Evolutionary conservation across 2,888 invertebrate species (phyloP).

Genomic region (Pseudococcus viburni): DNA sequence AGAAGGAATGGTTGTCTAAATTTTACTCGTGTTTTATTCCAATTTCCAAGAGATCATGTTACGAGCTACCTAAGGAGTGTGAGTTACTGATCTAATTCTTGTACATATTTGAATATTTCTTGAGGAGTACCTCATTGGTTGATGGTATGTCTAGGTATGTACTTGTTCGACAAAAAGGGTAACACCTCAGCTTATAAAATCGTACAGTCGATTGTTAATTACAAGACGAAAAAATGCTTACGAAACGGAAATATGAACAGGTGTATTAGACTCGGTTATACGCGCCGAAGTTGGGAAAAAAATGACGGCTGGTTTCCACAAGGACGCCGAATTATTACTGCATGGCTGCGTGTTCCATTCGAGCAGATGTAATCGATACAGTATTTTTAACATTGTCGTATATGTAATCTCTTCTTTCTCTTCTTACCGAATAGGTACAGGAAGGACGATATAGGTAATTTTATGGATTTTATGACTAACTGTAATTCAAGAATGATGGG

Average conservation of each 20-base stretch:
- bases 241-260: conserved; percentile 49
- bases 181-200: not conserved
- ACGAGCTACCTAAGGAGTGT: not conserved
- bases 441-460: not conserved
- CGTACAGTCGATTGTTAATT: not conserved
- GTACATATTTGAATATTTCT: not conserved
- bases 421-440: not conserved
- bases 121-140: not conserved
- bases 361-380: conserved; percentile 43
- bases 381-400: conserved; percentile 43
- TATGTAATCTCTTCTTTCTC: conserved; percentile 28
- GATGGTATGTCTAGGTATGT: not conserved
- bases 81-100: not conserved
- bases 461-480: not conserved
- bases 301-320: conserved; percentile 50
- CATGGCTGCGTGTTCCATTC: conserved; percentile 33
- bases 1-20: not conserved
- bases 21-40: not conserved
- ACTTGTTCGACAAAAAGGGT: not conserved
- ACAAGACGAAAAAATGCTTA: conserved; percentile 28
- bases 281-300: conserved; percentile 11
- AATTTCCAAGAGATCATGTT: too few species aligned
- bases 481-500: not conserved
- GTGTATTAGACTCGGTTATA: conserved; percentile 24
- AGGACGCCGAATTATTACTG: conserved; percentile 46